Base-by-base conservation (phyloP, 2,888 invertebrate species). In the Megaustenia siamemsis region DNA sequence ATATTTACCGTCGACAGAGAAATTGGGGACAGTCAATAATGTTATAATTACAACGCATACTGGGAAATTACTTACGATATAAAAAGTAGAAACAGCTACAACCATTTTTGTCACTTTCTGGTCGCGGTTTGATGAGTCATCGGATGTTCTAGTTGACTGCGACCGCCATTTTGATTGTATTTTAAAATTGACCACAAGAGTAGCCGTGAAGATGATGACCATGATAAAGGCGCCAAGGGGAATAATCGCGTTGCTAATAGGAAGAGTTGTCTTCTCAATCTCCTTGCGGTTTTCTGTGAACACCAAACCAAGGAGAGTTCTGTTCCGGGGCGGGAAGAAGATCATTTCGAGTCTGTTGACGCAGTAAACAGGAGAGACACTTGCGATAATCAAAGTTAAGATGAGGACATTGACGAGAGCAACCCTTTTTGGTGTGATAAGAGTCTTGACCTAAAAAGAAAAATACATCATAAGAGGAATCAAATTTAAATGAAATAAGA, bases 51-150 rank as follows among this genome's bases (percentile, higher is more conserved):
- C 35, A n/a, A 53, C 24, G 38, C 38, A 69, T 3, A 69, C 4
- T 8, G 81, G 81, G 18, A 81, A 15, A 32, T 43, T 35, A 21
- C 79, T 60, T 18, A 12, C 40, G 43, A 79, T 79, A 28, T 66
- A 79, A 32, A 79, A 24, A 1, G 76, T 24, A 21, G 76, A 38
- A n/a, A 76, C 43, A 3, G n/a, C 38, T 18, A 56, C 43, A 28
- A 76, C 38, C 79, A 79, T 79, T 66, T 66, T 79, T 0, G 79
- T 43, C 38, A 79, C 2, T 43, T 45, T 63, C 40, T 21, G 56
- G 60, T 79, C 79, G 15, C 66, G 38, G 12, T 1, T 43, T 24
- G n/a, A 18, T 28, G 18, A 8, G 40, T 1, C 28, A 18, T 4
- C 35, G 10, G 10, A 18, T 24, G 28, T 18, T 45, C 6, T 15